phyloP scores from a whole-genome alignment of 2,797 vertebrate species.

The Sebastolobus altivelis region DNA sequence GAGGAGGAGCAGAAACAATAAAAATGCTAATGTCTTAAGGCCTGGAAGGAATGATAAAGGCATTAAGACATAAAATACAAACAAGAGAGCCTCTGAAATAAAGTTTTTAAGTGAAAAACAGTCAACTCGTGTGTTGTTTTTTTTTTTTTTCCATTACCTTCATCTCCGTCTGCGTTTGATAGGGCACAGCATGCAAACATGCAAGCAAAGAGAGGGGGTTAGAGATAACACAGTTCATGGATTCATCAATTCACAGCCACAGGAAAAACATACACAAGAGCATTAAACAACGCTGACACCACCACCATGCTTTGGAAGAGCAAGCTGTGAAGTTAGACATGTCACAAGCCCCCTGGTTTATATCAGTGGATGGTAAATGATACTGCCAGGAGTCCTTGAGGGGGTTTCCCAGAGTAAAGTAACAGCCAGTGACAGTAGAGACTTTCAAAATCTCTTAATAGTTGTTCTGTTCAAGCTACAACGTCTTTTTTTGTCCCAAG shows the following conservation, averaged over 20 bases:
- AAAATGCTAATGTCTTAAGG: constrained; percentile 81
- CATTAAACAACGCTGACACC: constrained; percentile 27
- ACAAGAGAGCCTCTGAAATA: constrained; percentile 52
- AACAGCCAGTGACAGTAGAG: background rate
- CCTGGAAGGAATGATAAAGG: constrained; percentile 72
- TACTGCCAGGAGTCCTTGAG: background rate
- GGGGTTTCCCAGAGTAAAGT: background rate
- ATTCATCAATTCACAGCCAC: constrained; percentile 47
- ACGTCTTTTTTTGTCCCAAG: background rate
- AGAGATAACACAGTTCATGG: constrained; percentile 77
- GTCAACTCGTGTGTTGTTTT: constrained; percentile 46
- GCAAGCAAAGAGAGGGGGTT: constrained; percentile 92
- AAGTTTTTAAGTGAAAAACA: constrained; percentile 65
- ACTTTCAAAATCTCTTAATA: background rate
- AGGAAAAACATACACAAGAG: constrained; percentile 41
- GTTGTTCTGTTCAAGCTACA: background rate
- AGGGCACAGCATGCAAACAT: constrained; percentile 96
- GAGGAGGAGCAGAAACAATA: constrained; percentile 71
- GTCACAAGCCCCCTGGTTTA: background rate
- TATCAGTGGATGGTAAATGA: background rate
- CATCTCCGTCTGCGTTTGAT: constrained; percentile 92
- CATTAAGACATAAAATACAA: constrained; percentile 56
- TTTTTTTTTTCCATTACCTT: constrained; percentile 90
- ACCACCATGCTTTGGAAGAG: constrained; percentile 19
- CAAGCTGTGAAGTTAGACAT: constrained; percentile 2